These are phyloP conservation scores for Cheilosia grossa DNA, from an alignment of 2,888 invertebrate species.

Conservation along the genomic window DNA sequence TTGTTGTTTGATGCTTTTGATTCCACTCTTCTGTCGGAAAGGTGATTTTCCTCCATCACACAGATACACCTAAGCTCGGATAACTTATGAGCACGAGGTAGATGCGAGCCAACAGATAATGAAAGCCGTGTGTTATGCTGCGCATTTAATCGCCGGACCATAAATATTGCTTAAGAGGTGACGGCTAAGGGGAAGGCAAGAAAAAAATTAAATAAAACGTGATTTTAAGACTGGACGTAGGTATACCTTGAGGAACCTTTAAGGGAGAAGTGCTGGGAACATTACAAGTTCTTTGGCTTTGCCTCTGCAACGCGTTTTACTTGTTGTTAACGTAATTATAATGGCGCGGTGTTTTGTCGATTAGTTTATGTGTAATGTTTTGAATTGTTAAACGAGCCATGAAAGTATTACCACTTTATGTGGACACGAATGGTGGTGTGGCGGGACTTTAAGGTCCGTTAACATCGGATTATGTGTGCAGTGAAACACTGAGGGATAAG, in stretches of 20 bases:
- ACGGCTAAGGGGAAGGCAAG: not conserved
- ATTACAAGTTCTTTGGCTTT: conserved; percentile 25
- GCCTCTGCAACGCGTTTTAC: conserved; percentile 31
- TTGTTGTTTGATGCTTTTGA: not conserved
- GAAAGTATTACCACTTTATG: conserved; percentile 25
- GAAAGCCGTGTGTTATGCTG: conserved; percentile 48
- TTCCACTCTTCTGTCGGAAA: conserved; percentile 9
- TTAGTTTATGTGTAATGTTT: conserved; percentile 73
- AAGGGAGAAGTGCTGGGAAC: conserved; percentile 2
- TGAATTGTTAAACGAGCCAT: conserved; percentile 65
- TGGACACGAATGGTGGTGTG: not conserved
- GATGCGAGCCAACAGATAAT: conserved; percentile 53
- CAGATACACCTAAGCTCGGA: conserved; percentile 16
- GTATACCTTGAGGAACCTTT: not conserved
- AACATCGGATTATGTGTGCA: conserved; percentile 41
- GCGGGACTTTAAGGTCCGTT: conserved; percentile 2
- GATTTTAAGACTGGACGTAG: conserved; percentile 45
- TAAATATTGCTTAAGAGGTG: conserved; percentile 42
- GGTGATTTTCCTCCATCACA: conserved; percentile 15
- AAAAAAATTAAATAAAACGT: not conserved
- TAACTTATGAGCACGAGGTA: conserved; percentile 66
- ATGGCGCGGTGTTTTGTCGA: conserved; percentile 43
- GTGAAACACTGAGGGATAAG: conserved; percentile 32
- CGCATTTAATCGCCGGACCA: conserved; percentile 49
- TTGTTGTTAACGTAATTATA: conserved; percentile 51